These are phyloP conservation scores for Salticus scenicus DNA, from an alignment of 2,888 invertebrate species.

Conservation along the genomic window DNA sequence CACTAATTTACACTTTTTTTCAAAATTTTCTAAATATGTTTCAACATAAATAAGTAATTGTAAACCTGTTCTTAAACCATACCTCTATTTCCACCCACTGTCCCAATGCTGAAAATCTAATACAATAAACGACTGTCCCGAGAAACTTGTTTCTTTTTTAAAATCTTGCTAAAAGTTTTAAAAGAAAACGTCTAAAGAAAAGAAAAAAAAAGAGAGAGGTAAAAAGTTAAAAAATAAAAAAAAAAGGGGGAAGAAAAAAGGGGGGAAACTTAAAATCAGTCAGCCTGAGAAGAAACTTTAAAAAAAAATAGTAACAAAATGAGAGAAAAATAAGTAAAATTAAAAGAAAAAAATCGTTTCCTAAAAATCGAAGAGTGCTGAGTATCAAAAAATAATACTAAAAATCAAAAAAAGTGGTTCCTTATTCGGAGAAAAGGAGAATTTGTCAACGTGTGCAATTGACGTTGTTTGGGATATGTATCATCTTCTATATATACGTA, in stretches of 20 bases:
- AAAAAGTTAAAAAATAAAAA: neutral
- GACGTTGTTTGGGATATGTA: constrained; percentile 55
- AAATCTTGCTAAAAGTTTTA: constrained; percentile 45
- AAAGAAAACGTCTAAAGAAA: constrained; percentile 43
- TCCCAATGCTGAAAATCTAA: neutral
- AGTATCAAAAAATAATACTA: constrained; percentile 66
- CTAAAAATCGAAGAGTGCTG: constrained; percentile 65
- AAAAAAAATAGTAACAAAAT: constrained; percentile 20
- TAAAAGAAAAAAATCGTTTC: constrained; percentile 38
- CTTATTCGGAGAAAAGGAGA: constrained; percentile 31
- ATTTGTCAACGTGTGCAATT: constrained; percentile 66
- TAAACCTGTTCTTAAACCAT: neutral
- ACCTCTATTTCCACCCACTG: neutral
- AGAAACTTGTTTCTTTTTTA: constrained; percentile 26
- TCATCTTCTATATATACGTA: constrained; percentile 54
- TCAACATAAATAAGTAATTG: neutral
- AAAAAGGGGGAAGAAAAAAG: neutral
- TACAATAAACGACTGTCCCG: constrained; percentile 4
- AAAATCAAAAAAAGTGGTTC: constrained; percentile 43
- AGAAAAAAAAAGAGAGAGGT: constrained; percentile 4
- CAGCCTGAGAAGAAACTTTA: constrained; percentile 53
- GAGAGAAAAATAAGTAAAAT: constrained; percentile 8
- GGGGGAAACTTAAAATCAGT: constrained; percentile 29
- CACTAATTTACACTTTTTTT: no score
- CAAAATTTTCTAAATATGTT: no score